Evolutionary conservation across 2,797 vertebrate species (phyloP).

Genomic region (Odontamblyopus lacepedii): DNA sequence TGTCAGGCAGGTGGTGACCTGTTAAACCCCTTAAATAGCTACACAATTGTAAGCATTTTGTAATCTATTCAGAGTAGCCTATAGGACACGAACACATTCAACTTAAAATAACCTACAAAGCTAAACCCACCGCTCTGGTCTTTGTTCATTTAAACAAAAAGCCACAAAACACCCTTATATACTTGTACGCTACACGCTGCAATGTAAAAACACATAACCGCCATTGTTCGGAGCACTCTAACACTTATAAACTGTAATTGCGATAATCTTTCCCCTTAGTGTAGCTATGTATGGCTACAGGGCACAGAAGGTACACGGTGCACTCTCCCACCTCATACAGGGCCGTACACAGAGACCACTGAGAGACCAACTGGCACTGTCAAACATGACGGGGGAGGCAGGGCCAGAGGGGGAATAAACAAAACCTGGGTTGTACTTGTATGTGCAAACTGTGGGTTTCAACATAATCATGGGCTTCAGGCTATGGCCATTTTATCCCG

Average conservation of each 20-base stretch:
- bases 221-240: not conserved
- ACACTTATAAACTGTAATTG: conserved; percentile 15
- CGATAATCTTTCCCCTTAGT: not conserved
- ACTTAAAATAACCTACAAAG: not conserved
- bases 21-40: not conserved
- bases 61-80: not conserved
- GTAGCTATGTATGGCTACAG: conserved; percentile 14
- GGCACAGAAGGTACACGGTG: conserved; percentile 33
- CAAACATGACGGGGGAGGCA: conserved; percentile 15
- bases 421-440: conserved; percentile 29
- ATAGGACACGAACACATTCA: not conserved
- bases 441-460: conserved; percentile 26
- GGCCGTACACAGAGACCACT: conserved; percentile 43
- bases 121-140: not conserved
- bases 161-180: too few relatives aligned
- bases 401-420: conserved; percentile 23
- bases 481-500: too few relatives aligned
- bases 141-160: not conserved
- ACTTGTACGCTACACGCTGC: not conserved
- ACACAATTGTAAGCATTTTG: not conserved
- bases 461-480: not conserved
- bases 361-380: conserved; percentile 56
- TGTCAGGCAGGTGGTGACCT: not conserved
- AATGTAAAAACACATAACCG: conserved; percentile 6
- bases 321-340: conserved; percentile 39